Conservation (phyloP, 2,888 invertebrate species). For the Lypha dubia region DNA sequence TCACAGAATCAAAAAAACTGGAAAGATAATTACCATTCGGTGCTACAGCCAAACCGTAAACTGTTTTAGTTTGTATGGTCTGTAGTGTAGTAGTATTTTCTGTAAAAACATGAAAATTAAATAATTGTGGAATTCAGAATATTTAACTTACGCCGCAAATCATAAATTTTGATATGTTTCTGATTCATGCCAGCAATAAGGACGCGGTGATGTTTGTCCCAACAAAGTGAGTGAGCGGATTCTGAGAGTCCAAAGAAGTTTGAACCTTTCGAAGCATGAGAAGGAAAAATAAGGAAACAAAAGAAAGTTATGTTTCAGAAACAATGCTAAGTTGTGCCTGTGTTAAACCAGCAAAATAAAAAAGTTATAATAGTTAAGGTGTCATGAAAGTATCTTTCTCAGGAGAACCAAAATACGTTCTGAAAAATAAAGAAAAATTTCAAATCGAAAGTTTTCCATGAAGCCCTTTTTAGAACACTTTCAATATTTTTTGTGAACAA, state of each 20-base stretch:
- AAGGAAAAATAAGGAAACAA: background rate
- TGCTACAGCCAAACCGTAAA: constrained; percentile 92
- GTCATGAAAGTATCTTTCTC: too few relatives aligned
- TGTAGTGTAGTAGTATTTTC: constrained; percentile 87
- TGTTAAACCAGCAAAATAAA: too few relatives aligned
- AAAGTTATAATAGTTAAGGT: too few relatives aligned
- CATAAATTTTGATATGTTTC: constrained; percentile 94
- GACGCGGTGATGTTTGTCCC: constrained; percentile 90
- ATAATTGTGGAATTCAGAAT: background rate
- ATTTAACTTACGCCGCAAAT: constrained; percentile 90
- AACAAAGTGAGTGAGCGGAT: constrained; percentile 92
- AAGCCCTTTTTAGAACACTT: too few relatives aligned
- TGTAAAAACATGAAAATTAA: constrained; percentile 78
- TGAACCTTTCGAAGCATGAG: constrained; percentile 66
- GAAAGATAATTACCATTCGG: constrained; percentile 92
- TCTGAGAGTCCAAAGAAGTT: constrained; percentile 93
- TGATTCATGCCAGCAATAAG: constrained; percentile 95
- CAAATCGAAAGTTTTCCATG: too few relatives aligned
- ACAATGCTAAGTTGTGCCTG: too few relatives aligned
- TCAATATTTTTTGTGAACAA: too few relatives aligned
- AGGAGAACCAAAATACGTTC: too few relatives aligned
- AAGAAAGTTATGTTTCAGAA: background rate
- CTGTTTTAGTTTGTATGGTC: constrained; percentile 87
- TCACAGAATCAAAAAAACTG: constrained; percentile 91
- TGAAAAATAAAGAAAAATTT: too few relatives aligned